Evolutionary conservation across 2,888 invertebrate genomes (phyloP), one percentile per base, ranked within the genome.

Genomic region (Cryptus viduatorius): DNA sequence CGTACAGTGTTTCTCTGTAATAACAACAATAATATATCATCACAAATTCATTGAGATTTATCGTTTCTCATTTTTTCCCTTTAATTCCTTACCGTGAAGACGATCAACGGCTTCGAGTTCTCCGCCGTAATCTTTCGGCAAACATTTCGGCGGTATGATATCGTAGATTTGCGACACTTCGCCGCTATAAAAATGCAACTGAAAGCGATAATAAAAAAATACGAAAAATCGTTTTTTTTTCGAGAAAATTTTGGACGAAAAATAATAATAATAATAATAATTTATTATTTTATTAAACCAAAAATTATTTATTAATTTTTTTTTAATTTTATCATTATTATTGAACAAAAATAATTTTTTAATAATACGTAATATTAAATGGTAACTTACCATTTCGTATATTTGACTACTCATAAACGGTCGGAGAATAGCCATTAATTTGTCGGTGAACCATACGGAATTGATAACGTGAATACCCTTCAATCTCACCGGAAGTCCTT

Each of bases 401-500:
- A 94, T 88, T 83, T 94, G 94, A 81, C 92, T 92, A 82, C 93
- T 94, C 92, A 95, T 93, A 82, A 95, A 94, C 1, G 95, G 95
- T 84, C 90, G 94, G 1, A 95, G 78, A 16, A 95, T 90, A 1
- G 93, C 86, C 88, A 95, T 90, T 37, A 95, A 87, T 90, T 94
- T 95, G 85, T 94, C 94, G 75, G 95, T 90, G 81, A 95, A 94
- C 89, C 94, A 94, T 0, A 94, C 92, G 0, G 93, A 92, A 89
- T 97, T 97, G 72, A 97, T 92, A 0, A 97, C 95, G 90, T 97
- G 96, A 77, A 96, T 96, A 0, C 95, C 95, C 86, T 95, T 95
- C 92, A 97, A 94, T 80, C 96, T 95, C 2, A 96, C 95, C 0
- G 96, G 96, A 92, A 96, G 92, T 16, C 95, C 96, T 88, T 97